phyloP scores from a whole-genome alignment of 30 jellyfish, hydroid and myxozoan genomes.

The Rhopilema esculentum region DNA sequence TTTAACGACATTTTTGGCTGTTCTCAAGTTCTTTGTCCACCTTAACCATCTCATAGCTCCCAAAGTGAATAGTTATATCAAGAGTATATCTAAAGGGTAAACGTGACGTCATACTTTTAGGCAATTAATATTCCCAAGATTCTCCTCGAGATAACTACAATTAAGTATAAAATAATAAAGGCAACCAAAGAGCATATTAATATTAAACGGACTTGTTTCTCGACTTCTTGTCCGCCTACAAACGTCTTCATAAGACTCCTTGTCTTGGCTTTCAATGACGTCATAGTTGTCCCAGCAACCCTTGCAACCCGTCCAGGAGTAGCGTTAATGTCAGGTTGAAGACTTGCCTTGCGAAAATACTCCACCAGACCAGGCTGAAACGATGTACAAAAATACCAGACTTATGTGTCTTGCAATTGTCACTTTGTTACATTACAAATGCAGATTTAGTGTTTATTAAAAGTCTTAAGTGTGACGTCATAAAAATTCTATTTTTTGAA shows the following conservation, averaged over 20 bases:
- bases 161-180: not conserved
- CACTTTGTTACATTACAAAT: no score
- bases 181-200: not conserved
- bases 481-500: no score
- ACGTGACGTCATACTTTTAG: not conserved
- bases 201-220: slow-evolving; percentile 2
- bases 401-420: not conserved
- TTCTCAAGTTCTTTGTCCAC: no score
- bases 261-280: slow-evolving; percentile 5
- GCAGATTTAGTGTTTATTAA: no score
- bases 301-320: not conserved
- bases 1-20: not conserved
- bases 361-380: slow-evolving; percentile 29
- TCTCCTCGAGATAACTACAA: not conserved
- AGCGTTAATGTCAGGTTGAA: not conserved
- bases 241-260: not conserved
- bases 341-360: slow-evolving; percentile 25
- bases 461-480: no score
- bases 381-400: no score
- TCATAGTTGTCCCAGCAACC: not conserved
- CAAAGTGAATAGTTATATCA: no score
- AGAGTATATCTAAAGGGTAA: no score
- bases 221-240: not conserved
- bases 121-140: not conserved
- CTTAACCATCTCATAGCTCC: no score